A percentile compares a stretch with the other conserved stretches of the same genome.
phyloP scores from a whole-genome alignment of 2,888 invertebrate genomes.

The Apamea epomidion region DNA sequence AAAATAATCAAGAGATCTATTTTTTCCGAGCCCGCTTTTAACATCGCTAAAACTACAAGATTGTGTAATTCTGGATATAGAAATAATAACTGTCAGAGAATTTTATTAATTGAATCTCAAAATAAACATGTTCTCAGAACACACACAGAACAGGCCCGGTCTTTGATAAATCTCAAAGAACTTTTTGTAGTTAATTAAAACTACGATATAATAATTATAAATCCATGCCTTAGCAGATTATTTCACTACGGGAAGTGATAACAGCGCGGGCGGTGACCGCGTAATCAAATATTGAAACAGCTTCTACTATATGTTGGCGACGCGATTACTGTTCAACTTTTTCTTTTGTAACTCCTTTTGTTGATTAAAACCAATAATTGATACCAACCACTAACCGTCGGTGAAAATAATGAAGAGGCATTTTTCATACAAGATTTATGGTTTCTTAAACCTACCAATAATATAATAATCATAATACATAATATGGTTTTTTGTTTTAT shows the following conservation, averaged over 20 bases:
- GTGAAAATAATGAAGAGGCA: neutral
- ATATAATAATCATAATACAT: too few relatives aligned
- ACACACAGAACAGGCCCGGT: constrained; percentile 12
- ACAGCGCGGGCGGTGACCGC: constrained; percentile 78
- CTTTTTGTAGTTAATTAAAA: constrained; percentile 46
- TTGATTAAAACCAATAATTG: constrained; percentile 19
- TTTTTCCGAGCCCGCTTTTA: neutral
- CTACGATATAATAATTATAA: constrained; percentile 36
- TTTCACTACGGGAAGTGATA: constrained; percentile 75
- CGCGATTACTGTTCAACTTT: constrained; percentile 66
- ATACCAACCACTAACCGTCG: neutral
- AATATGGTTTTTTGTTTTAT: too few relatives aligned
- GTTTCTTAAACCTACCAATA: too few relatives aligned
- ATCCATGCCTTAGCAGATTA: constrained; percentile 57
- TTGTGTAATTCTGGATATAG: constrained; percentile 11
- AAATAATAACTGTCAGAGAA: constrained; percentile 14
- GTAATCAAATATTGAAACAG: constrained; percentile 80
- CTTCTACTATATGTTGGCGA: constrained; percentile 71
- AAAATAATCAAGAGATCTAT: constrained; percentile 39
- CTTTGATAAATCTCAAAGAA: constrained; percentile 42
- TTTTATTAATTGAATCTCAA: constrained; percentile 7
- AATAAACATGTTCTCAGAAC: constrained; percentile 26
- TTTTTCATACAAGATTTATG: neutral
- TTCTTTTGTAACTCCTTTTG: constrained; percentile 47
- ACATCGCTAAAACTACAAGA: neutral